phyloP scores from a whole-genome alignment of 92 coral and sea anemone genomes.

The Pocillopora grandis region DNA sequence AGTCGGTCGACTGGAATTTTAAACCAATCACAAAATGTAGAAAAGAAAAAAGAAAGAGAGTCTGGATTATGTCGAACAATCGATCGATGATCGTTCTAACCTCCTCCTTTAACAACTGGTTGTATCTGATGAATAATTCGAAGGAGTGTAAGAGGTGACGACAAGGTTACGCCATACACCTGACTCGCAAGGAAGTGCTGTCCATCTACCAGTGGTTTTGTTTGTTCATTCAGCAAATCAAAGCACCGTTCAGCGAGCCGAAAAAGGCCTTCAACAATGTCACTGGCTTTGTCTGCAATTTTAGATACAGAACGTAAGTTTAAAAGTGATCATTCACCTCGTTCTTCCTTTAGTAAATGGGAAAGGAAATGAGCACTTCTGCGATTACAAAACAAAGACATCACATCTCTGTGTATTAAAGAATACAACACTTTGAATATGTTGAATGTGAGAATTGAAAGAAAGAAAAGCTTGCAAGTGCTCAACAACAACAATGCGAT shows the following conservation, averaged over 20 bases:
- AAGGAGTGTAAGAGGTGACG: slow-evolving; percentile 66
- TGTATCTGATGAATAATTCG: slow-evolving; percentile 58
- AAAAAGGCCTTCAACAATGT: slow-evolving; percentile 27
- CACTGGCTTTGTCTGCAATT: slow-evolving; percentile 23
- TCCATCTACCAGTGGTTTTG: not conserved
- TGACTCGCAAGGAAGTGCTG: not conserved
- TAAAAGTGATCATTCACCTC: not conserved
- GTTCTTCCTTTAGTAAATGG: not conserved
- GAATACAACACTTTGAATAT: too few relatives aligned
- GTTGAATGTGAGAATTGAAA: too few relatives aligned
- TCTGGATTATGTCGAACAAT: not conserved
- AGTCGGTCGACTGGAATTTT: too few relatives aligned
- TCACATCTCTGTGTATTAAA: too few relatives aligned
- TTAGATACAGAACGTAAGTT: not conserved
- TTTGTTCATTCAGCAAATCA: not conserved
- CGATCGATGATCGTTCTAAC: slow-evolving; percentile 7
- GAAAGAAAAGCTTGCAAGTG: too few relatives aligned
- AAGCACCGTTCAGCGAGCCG: slow-evolving; percentile 52
- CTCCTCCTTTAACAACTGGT: slow-evolving; percentile 60
- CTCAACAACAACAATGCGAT: too few relatives aligned
- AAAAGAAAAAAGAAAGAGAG: too few relatives aligned
- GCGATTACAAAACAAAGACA: too few relatives aligned
- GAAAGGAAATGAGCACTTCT: too few relatives aligned
- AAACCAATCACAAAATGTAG: too few relatives aligned
- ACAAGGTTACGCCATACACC: slow-evolving; percentile 42